Base-by-base conservation (phyloP, 2,888 invertebrate genomes). In the Cistogaster globosa region DNA sequence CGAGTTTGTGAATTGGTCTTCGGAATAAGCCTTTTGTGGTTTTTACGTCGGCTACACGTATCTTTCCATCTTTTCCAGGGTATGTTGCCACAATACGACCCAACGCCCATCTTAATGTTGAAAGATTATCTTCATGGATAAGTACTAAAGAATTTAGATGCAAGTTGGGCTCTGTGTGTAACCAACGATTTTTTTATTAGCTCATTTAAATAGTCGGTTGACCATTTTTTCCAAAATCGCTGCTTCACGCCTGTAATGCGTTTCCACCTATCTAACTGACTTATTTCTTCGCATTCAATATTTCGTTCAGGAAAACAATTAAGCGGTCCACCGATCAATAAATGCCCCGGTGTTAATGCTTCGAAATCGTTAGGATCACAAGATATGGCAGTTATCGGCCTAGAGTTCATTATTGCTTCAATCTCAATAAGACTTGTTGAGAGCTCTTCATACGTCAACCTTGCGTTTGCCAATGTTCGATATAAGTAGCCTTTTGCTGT, bases 211-310 rank as follows among this genome's bases (percentile, higher is more conserved):
- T 74, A 74, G 14, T 74, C 72, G 0, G 62, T 51, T 36, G 77
- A 60, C 84, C 86, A 86, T 12, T 67, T 45, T n/a, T 75, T 69
- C 84, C 84, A 86, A 22, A 84, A 86, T 32, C 79, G 84, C 12
- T 74, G 75, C 26, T 86, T 84, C 1, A 71, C 82, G 7, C 62
- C 77, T 14, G 65, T 71, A 48, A 79, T 86, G 4, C 79, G 75
- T 57, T 76, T 48, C 81, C 81, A 81, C 32, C 72, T 18, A 53
- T 72, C 71, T 45, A 77, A 32, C 14, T 74, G 38, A 53, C 68
- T 77, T 0, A 81, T 55, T 22, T 86, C 78, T 16, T 77, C n/a
- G 16, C 38, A 48, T 22, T 55, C 76, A 36, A 82, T 45, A 32
- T 14, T 45, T 57, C 42, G 75, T 65, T 75, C 72, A 16, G 71